phyloP scores from a whole-genome alignment of 2,113 vertebrate genomes.

The Epinephelus cyanopodus region DNA sequence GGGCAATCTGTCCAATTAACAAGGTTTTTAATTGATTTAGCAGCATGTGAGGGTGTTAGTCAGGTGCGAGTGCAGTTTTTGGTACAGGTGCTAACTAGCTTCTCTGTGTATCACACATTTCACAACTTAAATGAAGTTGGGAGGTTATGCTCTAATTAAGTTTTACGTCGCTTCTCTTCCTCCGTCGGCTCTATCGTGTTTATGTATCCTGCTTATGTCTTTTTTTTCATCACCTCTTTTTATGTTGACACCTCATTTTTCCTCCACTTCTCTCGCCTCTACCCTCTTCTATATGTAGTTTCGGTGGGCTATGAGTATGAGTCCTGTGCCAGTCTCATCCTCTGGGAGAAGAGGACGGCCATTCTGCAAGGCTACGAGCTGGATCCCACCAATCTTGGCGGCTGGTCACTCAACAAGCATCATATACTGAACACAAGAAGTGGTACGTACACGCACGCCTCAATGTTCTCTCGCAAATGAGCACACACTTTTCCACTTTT shows the following conservation, averaged over 20 bases:
- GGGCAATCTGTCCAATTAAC: slow-evolving; percentile 76
- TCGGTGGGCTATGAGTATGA: slow-evolving; percentile 99
- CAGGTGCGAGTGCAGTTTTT: slow-evolving; percentile 70
- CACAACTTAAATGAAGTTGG: slow-evolving; percentile 46
- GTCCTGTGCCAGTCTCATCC: slow-evolving; percentile 94
- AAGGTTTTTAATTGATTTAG: slow-evolving; percentile 76
- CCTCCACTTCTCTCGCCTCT: not conserved
- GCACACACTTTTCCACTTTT: not conserved
- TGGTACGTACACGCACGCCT: slow-evolving; percentile 79
- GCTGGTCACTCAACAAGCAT: slow-evolving; percentile 98
- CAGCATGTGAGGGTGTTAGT: slow-evolving; percentile 66
- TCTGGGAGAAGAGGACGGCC: slow-evolving; percentile 97
- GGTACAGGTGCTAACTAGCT: slow-evolving; percentile 79
- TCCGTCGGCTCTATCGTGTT: not conserved
- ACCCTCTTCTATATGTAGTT: slow-evolving; percentile 81
- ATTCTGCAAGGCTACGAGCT: slow-evolving; percentile 96
- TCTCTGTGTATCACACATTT: slow-evolving; percentile 68
- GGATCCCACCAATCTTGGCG: slow-evolving; percentile 95
- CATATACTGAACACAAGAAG: slow-evolving; percentile 96
- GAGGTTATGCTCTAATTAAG: slow-evolving; percentile 40
- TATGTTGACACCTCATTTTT: not conserved
- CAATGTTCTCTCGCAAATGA: not conserved
- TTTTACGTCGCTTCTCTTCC: slow-evolving; percentile 18
- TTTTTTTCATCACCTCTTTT: slow-evolving; percentile 10
- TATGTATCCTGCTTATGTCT: not conserved